Base-by-base conservation (phyloP, 2,888 invertebrate species). In the Mycogona germanica region DNA sequence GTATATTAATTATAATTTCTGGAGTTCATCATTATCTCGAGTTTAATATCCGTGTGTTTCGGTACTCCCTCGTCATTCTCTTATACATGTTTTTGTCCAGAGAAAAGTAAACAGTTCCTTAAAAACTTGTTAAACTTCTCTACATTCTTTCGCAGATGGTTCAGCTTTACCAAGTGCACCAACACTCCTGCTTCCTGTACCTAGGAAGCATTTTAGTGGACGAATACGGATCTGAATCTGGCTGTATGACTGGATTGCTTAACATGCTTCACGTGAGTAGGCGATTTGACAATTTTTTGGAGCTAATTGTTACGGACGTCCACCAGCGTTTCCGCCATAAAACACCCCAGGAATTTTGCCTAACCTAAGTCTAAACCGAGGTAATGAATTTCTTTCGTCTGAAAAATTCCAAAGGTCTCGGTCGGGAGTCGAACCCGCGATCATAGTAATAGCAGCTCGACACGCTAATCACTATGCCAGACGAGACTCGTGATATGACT, bases 171-270 rank as follows among this genome's bases (percentile, higher is more conserved):
- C 72, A 77, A 50, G 63, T 72, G 17, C 82, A 87, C 68, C 82
- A 87, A 67, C 89, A 89, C 72, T 89, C 89, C 60, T 92, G 89
- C 70, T 87, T 89, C 64, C 78, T 98, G 2, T 95, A 93, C 67
- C 76, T 93, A 57, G 64, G 87, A 41, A 87, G 87, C 60, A 85
- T 93, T 62, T 72, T 95, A 56, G 91, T 92, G 9, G 92, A 93
- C 68, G 91, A 89, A 68, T 91, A 87, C 66, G 89, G 85, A 7
- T 71, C 76, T 3, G 78, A 80, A 61, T 66, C 75, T 0, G 76
- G 76, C 1, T 89, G 88, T 65, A 77, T 86, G 46, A 75, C 80
- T 52, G 87, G 89, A 55, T 76, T 98, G 26, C 69, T 93, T 42
- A 79, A 79, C 62, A 88, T 96, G 84, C 73, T 92, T 9, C 47